Evolutionary conservation across 2,888 invertebrate species (phyloP), one percentile per base, ranked within the genome.

Genomic region (Halictus ligatus): DNA sequence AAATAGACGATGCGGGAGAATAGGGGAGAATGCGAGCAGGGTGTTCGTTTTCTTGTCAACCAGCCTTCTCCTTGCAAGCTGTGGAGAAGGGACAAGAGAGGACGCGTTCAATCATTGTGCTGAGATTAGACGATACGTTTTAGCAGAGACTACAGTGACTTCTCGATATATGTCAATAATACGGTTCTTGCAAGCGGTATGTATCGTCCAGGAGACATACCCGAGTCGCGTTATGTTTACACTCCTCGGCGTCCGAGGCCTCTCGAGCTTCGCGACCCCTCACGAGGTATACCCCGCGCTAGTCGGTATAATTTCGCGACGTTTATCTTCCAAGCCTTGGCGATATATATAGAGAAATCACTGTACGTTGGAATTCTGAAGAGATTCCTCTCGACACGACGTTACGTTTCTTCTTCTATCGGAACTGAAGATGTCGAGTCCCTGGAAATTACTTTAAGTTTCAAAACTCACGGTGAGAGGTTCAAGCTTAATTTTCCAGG

Each of bases 1-100:
- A 86, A 89, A 89, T 87, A 89, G 82, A 86, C 76, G 84, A 89
- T 79, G 77, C 81, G 78, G 80, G 82, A 83, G 82, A 88, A 88
- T 76, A 78, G 83, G 85, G 80, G 73, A 78, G 50, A 80, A 80
- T 84, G 60, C 72, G 76, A 83, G 73, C 79, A 48, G 67, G 69
- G 54, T 67, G 58, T 50, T 73, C 83, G 84, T 79, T 25, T 72
- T 78, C 48, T 58, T 48, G 67, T 73, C 79, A 58, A 60, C 75
- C n/a, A 54, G 35, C 50, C 46, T 72, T 79, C 67, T 67, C 46
- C 73, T 85, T 54, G 72, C 79, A 64, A 83, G 64, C 54, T 5
- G 18, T 40, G 48, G 48, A 48, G 48, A 67, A n/a, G 15, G 25
- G 35, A 46, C 29, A 8, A 12, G 21, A 69, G 46, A 69, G 50